Conservation (phyloP, 2,888 invertebrate genomes). For the Eupithecia subfuscata region DNA sequence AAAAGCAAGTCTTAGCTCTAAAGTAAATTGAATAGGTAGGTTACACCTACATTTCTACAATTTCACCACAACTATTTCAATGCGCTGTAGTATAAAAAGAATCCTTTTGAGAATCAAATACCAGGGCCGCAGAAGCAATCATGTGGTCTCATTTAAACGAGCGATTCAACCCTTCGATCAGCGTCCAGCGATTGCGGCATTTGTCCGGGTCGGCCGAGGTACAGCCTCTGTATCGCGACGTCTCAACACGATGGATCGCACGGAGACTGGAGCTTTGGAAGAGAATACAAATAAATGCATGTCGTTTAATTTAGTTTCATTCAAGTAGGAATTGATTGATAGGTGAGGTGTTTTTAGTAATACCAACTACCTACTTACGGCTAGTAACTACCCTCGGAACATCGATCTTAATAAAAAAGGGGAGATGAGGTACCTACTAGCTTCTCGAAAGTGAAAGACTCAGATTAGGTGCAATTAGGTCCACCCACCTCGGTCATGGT, state of each 20-base stretch:
- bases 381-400: too few relatives aligned
- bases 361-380: too few relatives aligned
- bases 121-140: conserved; percentile 40
- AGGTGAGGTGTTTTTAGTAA: not conserved
- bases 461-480: too few relatives aligned
- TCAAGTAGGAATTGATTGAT: not conserved
- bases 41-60: not conserved
- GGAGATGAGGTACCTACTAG: too few relatives aligned
- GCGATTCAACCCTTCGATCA: conserved; percentile 32
- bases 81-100: conserved; percentile 13
- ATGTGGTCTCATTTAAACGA: conserved; percentile 36
- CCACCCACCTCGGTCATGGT: too few relatives aligned
- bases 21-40: not conserved
- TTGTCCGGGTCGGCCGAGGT: conserved; percentile 25
- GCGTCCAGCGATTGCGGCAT: conserved; percentile 19
- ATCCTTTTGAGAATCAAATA: conserved; percentile 20
- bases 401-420: too few relatives aligned
- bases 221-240: conserved; percentile 26
- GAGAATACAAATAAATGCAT: not conserved
- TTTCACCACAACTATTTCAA: not conserved
- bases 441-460: too few relatives aligned
- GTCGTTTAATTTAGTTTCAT: not conserved
- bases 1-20: not conserved
- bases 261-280: conserved; percentile 4
- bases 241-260: conserved; percentile 13